Evolutionary conservation across 2,888 invertebrate genomes (phyloP).

Genomic region (Hedychridium roseum): DNA sequence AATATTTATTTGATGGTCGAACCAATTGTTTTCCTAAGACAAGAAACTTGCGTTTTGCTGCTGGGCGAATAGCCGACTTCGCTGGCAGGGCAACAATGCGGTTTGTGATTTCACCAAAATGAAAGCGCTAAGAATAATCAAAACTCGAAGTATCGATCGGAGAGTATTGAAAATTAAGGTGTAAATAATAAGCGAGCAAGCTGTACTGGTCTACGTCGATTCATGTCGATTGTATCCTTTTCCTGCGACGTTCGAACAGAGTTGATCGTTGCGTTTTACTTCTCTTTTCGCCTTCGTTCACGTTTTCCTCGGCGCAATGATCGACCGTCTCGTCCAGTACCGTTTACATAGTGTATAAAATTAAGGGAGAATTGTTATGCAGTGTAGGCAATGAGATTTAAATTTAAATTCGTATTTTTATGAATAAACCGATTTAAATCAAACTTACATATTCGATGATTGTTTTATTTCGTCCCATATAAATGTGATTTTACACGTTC

Average conservation of each 20-base stretch:
- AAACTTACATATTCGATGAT: no score
- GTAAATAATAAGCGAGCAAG: neutral
- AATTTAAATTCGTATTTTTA: slow-evolving; percentile 58
- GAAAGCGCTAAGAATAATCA: slow-evolving; percentile 38
- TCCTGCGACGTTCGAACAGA: no score
- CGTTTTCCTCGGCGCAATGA: slow-evolving; percentile 10
- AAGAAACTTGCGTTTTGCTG: no score
- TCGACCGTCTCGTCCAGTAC: slow-evolving; percentile 25
- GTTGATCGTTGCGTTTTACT: slow-evolving; percentile 34
- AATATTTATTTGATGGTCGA: no score
- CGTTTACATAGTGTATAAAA: slow-evolving; percentile 31
- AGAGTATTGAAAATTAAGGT: neutral
- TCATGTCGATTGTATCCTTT: neutral
- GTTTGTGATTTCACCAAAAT: no score
- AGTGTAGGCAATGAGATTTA: slow-evolving; percentile 45
- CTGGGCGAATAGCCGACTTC: no score
- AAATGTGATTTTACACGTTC: no score
- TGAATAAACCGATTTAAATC: slow-evolving; percentile 51
- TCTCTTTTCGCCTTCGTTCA: slow-evolving; percentile 17
- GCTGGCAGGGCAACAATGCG: slow-evolving; percentile 12
- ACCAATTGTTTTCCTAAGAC: no score
- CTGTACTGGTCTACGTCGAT: neutral
- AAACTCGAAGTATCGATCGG: slow-evolving; percentile 21
- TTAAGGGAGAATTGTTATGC: slow-evolving; percentile 43
- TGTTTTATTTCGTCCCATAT: no score